A percentile compares a stretch with the other conserved stretches of the same genome.
Evolutionary conservation across 2,888 invertebrate species (phyloP).

Genomic region (Tolmerus cingulatus): DNA sequence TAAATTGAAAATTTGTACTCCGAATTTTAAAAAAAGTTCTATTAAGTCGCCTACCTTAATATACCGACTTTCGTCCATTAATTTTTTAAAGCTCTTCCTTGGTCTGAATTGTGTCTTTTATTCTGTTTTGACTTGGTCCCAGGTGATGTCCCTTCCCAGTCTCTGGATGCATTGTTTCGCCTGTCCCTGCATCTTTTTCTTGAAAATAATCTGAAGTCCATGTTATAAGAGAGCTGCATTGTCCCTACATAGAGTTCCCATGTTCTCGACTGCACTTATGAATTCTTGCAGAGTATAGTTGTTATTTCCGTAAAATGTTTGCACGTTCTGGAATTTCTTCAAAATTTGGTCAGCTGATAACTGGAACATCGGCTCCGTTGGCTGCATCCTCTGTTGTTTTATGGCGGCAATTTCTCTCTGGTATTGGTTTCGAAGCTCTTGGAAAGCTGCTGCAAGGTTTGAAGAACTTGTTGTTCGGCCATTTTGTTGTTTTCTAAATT

Average conservation of each 20-base stretch:
- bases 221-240: neutral
- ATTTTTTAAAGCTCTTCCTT: neutral
- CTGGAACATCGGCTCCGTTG: too few relatives aligned
- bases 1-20: neutral
- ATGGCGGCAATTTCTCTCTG: too few relatives aligned
- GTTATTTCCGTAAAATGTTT: neutral
- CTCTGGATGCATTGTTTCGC: constrained; percentile 21
- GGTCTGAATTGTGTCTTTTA: too few relatives aligned
- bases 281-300: neutral
- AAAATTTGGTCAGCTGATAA: too few relatives aligned
- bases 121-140: neutral
- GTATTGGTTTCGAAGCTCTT: too few relatives aligned
- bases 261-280: neutral
- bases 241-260: neutral
- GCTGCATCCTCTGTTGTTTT: too few relatives aligned
- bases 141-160: neutral
- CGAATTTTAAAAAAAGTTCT: neutral
- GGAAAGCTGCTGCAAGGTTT: too few relatives aligned
- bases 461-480: too few relatives aligned
- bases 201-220: neutral
- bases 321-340: too few relatives aligned
- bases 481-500: too few relatives aligned
- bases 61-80: neutral
- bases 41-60: constrained; percentile 10
- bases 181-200: constrained; percentile 17